phyloP scores from a whole-genome alignment of 2,888 invertebrate genomes.

The Machimus rusticus region DNA sequence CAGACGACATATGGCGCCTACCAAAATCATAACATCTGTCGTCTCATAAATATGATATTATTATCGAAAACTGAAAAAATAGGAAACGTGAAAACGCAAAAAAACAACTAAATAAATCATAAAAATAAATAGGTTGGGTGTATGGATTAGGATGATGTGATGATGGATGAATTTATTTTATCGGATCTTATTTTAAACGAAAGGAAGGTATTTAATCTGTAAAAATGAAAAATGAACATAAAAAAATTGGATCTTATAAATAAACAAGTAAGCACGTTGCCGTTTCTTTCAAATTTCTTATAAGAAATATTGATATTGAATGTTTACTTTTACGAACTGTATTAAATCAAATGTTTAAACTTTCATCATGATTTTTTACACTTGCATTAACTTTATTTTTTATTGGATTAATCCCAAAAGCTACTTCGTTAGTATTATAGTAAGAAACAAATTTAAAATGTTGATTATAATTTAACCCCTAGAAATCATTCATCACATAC shows the following conservation, averaged over 20 bases:
- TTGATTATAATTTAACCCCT: background rate
- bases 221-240: background rate
- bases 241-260: background rate
- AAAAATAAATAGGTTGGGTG: background rate
- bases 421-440: background rate
- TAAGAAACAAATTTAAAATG: background rate
- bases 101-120: background rate
- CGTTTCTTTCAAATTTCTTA: background rate
- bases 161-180: background rate
- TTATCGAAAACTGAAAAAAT: background rate
- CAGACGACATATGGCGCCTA: too few relatives aligned
- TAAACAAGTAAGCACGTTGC: background rate
- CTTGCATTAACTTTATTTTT: too few relatives aligned
- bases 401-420: background rate
- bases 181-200: background rate
- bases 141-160: background rate
- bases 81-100: background rate
- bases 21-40: background rate
- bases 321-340: background rate
- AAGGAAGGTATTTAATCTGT: background rate
- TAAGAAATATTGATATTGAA: background rate
- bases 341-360: background rate
- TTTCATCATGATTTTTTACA: background rate
- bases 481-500: background rate
- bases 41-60: background rate